Evolutionary conservation across 2,797 vertebrate species (phyloP), one percentile per base, ranked within the genome.

Genomic region (Acrossocheilus fasciatus): DNA sequence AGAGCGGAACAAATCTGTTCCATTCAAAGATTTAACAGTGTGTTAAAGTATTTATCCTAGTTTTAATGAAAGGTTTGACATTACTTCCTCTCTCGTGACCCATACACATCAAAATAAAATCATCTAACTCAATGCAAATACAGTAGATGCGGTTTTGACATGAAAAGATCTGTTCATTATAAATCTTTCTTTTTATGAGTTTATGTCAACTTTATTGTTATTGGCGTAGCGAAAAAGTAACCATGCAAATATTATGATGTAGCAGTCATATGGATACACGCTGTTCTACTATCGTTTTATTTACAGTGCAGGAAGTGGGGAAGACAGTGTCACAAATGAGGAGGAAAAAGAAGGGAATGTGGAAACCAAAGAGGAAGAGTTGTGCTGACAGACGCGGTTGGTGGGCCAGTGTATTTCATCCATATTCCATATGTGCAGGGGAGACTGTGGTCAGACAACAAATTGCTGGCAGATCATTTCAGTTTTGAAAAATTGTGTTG

Each of bases 241-340:
- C 93, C 93, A 94, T 94, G 92, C 91, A 89, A 93, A 92, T 93
- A 72, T 91, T 91, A 92, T 14, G 76, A 91, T 91, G 88, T 93
- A 95, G 94, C 92, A 93, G 94, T 89, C 91, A 91, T 93, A 93
- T 91, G 91, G 91, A 89, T 91, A 89, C 93, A 91, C 90, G 91
- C 89, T 93, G 94, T 93, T 92, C 94, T 92, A 85, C 92, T 89
- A 92, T 93, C 87, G 90, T 74, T 5, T 92, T 94, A 91, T 94
- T 68, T 94, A 93, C 94, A 95, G 95, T 93, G 90, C 92, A 88
- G 92, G 93, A 94, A 95, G 93, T 89, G 91, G 90, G 92, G 93
- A 94, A 88, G 90, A 93, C 87, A 85, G 91, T 70, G 87, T 93
- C 91, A 92, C 92, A 93, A 95, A 93, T 93, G 92, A 94, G 94